phyloP scores from a whole-genome alignment of 2,113 vertebrate species.

The Rousettus leschenaultii region DNA sequence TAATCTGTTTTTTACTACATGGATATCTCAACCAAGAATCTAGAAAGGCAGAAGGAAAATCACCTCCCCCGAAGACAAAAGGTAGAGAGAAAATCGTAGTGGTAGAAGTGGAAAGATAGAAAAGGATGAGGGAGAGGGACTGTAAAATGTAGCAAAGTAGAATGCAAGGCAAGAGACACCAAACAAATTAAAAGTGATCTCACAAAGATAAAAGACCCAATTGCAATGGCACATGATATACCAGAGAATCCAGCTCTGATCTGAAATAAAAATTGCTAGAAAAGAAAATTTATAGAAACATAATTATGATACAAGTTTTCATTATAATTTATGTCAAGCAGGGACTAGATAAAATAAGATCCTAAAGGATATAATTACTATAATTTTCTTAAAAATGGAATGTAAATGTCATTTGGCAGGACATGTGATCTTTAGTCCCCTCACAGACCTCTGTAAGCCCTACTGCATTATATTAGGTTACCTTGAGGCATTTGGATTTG shows the following conservation, averaged over 20 bases:
- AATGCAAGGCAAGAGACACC: not conserved
- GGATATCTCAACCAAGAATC: not conserved
- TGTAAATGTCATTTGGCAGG: not conserved
- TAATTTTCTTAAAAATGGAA: slow-evolving; percentile 19
- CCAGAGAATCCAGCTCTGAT: not conserved
- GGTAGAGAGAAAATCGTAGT: not conserved
- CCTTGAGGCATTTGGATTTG: too few relatives aligned
- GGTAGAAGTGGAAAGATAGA: not conserved
- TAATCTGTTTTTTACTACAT: not conserved
- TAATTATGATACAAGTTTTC: slow-evolving; percentile 4
- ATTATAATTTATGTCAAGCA: not conserved
- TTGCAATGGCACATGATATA: not conserved
- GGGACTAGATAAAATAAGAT: slow-evolving; percentile 5
- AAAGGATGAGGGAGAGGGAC: not conserved
- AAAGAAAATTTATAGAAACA: slow-evolving; percentile 35
- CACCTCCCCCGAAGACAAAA: not conserved
- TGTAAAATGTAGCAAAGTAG: not conserved
- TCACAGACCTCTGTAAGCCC: not conserved
- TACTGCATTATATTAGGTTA: too few relatives aligned
- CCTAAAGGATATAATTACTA: not conserved
- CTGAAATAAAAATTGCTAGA: slow-evolving; percentile 27
- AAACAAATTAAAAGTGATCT: not conserved
- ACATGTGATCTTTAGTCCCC: not conserved
- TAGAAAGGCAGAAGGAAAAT: too few relatives aligned
- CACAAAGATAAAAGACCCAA: slow-evolving; percentile 12